A percentile compares a stretch with the other conserved stretches of the same genome.
Evolutionary conservation across 2,113 vertebrate species (phyloP).

Genomic region (Trogon surrucura): DNA sequence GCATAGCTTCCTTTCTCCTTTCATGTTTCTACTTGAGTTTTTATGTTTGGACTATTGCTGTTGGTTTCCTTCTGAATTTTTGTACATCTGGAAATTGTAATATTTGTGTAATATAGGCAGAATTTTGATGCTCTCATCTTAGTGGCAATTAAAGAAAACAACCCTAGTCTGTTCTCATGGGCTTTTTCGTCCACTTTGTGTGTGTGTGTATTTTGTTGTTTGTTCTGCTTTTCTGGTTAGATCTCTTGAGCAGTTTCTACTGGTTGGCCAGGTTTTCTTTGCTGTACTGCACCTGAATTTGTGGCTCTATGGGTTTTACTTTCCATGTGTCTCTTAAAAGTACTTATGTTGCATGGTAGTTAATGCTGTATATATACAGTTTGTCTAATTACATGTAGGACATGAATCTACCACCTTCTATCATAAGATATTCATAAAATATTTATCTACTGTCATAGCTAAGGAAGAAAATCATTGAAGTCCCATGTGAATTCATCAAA

Average conservation of each 20-base stretch:
- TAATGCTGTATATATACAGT: not conserved
- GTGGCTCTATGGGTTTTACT: not conserved
- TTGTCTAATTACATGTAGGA: not conserved
- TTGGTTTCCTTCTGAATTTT: not conserved
- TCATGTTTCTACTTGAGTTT: not conserved
- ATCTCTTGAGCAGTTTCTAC: not conserved
- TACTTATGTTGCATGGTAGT: not conserved
- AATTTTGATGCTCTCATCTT: not conserved
- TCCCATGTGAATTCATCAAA: not conserved
- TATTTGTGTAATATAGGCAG: not conserved
- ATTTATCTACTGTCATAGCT: not conserved
- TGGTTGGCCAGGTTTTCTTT: not conserved
- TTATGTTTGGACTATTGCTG: not conserved
- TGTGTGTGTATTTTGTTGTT: not conserved
- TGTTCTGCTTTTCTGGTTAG: not conserved
- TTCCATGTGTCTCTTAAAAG: not conserved
- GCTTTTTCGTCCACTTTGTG: not conserved
- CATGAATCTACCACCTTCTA: not conserved
- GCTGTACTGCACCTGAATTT: not conserved
- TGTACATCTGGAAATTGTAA: not conserved
- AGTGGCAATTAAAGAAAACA: not conserved
- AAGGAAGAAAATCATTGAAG: not conserved
- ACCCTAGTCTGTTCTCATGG: not conserved
- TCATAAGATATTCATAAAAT: not conserved
- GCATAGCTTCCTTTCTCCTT: not conserved